Base-by-base conservation (phyloP, 2,888 invertebrate genomes). In the Hypolimnas misippus region DNA sequence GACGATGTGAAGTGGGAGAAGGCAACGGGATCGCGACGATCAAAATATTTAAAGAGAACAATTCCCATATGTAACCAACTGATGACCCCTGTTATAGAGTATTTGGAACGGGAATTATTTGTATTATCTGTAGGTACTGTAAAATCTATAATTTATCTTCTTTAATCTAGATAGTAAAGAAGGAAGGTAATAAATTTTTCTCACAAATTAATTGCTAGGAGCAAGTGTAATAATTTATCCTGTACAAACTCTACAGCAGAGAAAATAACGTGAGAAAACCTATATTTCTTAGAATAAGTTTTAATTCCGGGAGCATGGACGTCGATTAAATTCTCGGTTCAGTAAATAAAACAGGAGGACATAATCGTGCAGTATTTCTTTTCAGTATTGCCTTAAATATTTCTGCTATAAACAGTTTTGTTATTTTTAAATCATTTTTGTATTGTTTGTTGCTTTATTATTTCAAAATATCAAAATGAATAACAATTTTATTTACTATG, bases 241-340 rank as follows among this genome's bases (percentile, higher is more conserved):
- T 40, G 40, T 40, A 17, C 29, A 49, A 49, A 49, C 29, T 51
- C 29, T 6, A 1, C 5, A 25, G 25, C 14, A 35, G 29, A n/a
- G 40, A 19, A 50, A 51, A 57, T 29, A 51, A n/a, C 40, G 40
- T 40, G 51, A 19, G 40, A 31, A 57, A 57, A 51, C 29, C 31
- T 50, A 57, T 10, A 51, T 57, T 29, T 50, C 50, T 57, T 50
- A 40, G 17, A 50, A 29, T n/a, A 51, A 19, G 31, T 50, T 21
- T 40, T 50, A 51, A 49, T 49, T 49, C 25, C 21, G 14, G n/a
- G 19, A 49, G n/a, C 49, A 7, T 14, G 3, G 38, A 17, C 31
- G 16, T 19, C 3, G 40, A 51, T 42, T 19, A 51, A 51, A 58
- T 19, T 19, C 10, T 57, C 19, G 21, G 21, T 49, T 14, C 25